Conservation (phyloP, 2,888 invertebrate species). For the Eupithecia subumbrata region DNA sequence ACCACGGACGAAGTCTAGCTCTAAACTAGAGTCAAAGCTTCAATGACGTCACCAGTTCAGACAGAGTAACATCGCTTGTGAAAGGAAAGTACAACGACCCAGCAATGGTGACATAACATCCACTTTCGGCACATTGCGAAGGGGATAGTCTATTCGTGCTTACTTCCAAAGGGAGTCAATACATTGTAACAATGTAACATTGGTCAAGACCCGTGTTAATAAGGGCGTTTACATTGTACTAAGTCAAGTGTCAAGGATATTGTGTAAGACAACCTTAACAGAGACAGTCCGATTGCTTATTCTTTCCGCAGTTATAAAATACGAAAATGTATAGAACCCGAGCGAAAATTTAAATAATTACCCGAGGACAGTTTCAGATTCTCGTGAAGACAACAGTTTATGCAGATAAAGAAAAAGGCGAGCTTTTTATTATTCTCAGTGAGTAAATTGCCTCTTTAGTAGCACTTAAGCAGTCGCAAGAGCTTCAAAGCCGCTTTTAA, state of each 20-base stretch:
- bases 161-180: constrained; percentile 4
- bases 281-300: background rate
- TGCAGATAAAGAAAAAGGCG: background rate
- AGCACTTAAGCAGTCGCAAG: background rate
- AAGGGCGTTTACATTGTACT: background rate
- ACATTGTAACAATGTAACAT: constrained; percentile 2
- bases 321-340: background rate
- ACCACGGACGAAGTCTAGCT: background rate
- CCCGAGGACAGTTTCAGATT: background rate
- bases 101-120: constrained; percentile 59
- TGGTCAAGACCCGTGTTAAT: background rate
- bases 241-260: background rate
- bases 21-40: background rate
- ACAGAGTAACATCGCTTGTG: constrained; percentile 44
- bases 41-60: constrained; percentile 36
- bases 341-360: background rate
- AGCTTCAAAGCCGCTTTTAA: constrained; percentile 8
- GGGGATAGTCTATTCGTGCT: constrained; percentile 24
- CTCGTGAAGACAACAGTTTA: background rate
- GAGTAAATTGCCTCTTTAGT: background rate
- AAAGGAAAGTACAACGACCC: constrained; percentile 64
- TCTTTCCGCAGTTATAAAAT: background rate
- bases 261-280: background rate
- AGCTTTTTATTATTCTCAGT: background rate
- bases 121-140: constrained; percentile 54